Base-by-base conservation (phyloP, 2,888 invertebrate species). In the Lithophane ornitopus region DNA sequence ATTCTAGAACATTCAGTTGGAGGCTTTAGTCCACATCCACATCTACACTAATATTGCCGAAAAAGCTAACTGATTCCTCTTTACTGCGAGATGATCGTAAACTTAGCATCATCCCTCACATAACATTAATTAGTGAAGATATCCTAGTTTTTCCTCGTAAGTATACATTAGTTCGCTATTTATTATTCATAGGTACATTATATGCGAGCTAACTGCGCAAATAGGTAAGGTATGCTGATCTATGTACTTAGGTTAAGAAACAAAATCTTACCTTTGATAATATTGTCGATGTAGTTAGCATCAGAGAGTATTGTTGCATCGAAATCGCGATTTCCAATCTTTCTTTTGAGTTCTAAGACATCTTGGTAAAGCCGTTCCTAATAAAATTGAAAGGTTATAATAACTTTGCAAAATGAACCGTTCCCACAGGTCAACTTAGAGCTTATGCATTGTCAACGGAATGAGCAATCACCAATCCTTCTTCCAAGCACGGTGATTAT, bases 281-380 rank as follows among this genome's bases (percentile, higher is more conserved):
- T 87, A 74, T 87, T 84, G 63, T 91, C 90, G 2, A 94, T 80
- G 61, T 92, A 94, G 0, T 80, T 84, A 0, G 91, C 76, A 28
- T 90, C 84, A 0, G 88, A 77, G 0, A 92, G 80, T 3, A 76
- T 69, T 2, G 67, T 75, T 0, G 86, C 62, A 68, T 90, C 87
- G 0, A 93, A 86, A 0, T 89, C 84, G 1, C 84, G 74, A 3
- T 75, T 84, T 0, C 84, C 89, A 9, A 82, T 74, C 6, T 82
- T 87, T 28, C 88, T 70, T 80, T 92, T 91, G 0, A 89, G 89
- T 44, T 88, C 84, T 9, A 80, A 19, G 0, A 94, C 8, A 67
- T 94, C 93, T 44, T 89, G 67, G 68, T 93, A 92, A 2, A 94
- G 74, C 59, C 83, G 89, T 22, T 93, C 90, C 94, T 94, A 52